phyloP scores from a whole-genome alignment of 2,888 invertebrate species.

The Linyphia triangularis region DNA sequence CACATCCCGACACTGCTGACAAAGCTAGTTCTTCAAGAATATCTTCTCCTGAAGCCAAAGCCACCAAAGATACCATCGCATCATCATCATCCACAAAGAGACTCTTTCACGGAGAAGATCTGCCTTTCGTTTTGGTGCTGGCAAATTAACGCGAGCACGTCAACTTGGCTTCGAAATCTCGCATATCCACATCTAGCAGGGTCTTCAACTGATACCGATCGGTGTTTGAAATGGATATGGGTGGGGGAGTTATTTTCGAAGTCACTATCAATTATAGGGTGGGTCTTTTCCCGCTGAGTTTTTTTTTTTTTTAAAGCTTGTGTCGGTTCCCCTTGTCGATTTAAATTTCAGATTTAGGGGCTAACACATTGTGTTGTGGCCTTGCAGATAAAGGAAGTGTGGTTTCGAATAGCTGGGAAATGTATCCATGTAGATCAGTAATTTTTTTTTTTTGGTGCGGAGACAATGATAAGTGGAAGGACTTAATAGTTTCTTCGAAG shows the following conservation, averaged over 20 bases:
- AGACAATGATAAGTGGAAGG: too few relatives aligned
- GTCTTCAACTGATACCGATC: slow-evolving; percentile 55
- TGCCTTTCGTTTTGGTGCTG: slow-evolving; percentile 26
- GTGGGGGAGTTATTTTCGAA: slow-evolving; percentile 56
- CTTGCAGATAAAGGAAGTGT: neutral
- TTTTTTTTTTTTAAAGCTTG: neutral
- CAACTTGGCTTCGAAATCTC: slow-evolving; percentile 46
- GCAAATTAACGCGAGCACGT: slow-evolving; percentile 57
- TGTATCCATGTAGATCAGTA: too few relatives aligned
- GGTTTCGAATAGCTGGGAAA: slow-evolving; percentile 6
- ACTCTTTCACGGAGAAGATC: slow-evolving; percentile 24
- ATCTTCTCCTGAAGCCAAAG: neutral
- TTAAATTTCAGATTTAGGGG: slow-evolving; percentile 64
- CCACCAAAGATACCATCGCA: slow-evolving; percentile 25
- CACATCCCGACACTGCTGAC: slow-evolving; percentile 44
- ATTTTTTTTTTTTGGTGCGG: too few relatives aligned
- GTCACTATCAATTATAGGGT: slow-evolving; percentile 58
- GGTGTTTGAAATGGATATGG: slow-evolving; percentile 61
- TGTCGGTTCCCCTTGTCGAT: slow-evolving; percentile 31
- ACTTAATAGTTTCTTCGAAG: too few relatives aligned
- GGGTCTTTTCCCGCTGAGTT: neutral
- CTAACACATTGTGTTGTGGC: slow-evolving; percentile 3
- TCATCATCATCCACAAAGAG: slow-evolving; percentile 27
- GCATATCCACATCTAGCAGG: slow-evolving; percentile 15
- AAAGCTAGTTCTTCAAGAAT: slow-evolving; percentile 14